Percentiles rank a stretch among this genome's conserved stretches.
Evolutionary conservation across 2,888 invertebrate species (phyloP).

Genomic region (Cecidostiba fungosa): DNA sequence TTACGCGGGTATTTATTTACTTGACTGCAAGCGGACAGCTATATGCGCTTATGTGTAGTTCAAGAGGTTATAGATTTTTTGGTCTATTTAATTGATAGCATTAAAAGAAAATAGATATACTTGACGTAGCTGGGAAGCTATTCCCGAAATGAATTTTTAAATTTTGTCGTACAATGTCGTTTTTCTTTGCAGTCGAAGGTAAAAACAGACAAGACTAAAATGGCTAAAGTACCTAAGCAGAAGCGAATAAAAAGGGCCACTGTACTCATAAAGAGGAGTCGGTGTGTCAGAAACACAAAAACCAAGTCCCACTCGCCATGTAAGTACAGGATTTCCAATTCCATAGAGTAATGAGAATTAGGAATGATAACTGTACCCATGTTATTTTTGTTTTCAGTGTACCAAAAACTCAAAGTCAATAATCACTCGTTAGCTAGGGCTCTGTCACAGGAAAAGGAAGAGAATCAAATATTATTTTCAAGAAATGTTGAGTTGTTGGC

Average conservation of each 20-base stretch:
- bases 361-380: background rate
- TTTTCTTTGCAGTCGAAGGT: background rate
- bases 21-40: background rate
- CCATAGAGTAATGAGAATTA: background rate
- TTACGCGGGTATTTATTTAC: background rate
- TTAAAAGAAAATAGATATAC: background rate
- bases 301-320: slow-evolving; percentile 69
- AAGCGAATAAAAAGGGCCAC: slow-evolving; percentile 71
- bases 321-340: slow-evolving; percentile 65
- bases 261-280: slow-evolving; percentile 69
- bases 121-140: background rate
- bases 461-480: slow-evolving; percentile 70
- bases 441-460: slow-evolving; percentile 73
- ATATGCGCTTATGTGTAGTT: background rate
- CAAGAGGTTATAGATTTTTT: background rate
- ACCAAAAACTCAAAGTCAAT: slow-evolving; percentile 73
- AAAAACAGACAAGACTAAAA: slow-evolving; percentile 57
- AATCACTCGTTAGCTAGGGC: slow-evolving; percentile 75
- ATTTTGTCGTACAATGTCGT: background rate
- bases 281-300: slow-evolving; percentile 65
- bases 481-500: slow-evolving; percentile 71
- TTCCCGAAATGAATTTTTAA: background rate
- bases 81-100: background rate
- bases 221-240: slow-evolving; percentile 72
- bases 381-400: slow-evolving; percentile 68